phyloP scores from a whole-genome alignment of 2,113 vertebrate genomes.

The Plecturocebus donacophilus region DNA sequence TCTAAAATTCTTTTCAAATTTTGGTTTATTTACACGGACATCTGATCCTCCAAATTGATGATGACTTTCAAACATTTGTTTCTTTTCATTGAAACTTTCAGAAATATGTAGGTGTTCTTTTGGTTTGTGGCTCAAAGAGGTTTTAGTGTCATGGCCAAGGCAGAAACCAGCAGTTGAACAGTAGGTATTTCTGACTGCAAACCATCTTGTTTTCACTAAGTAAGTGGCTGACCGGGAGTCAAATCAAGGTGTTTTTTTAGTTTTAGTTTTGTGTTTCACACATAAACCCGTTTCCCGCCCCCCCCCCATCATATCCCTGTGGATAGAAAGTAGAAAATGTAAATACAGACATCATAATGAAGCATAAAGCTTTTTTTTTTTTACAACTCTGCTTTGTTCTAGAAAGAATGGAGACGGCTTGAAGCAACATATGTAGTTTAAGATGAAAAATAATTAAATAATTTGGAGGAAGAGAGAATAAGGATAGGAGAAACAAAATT shows the following conservation, averaged over 20 bases:
- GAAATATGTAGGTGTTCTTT: background rate
- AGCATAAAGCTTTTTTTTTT: background rate
- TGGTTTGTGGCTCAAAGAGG: background rate
- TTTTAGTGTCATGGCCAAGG: background rate
- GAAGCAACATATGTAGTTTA: background rate
- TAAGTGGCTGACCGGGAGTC: background rate
- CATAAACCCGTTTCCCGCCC: background rate
- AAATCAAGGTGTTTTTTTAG: background rate
- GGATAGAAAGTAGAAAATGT: background rate
- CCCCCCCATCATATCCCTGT: background rate
- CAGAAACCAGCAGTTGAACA: background rate
- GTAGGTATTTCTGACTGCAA: background rate
- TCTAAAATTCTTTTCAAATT: background rate
- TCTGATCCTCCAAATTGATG: background rate
- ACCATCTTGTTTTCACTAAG: background rate
- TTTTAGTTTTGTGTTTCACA: constrained; percentile 11
- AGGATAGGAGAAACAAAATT: background rate
- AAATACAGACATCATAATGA: background rate
- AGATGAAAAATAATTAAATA: background rate
- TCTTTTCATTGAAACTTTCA: background rate
- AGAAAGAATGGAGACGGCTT: constrained; percentile 21
- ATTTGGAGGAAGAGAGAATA: background rate
- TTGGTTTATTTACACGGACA: background rate
- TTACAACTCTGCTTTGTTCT: background rate
- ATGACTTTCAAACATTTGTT: background rate